Conservation (phyloP, 2,888 invertebrate genomes). For the Galerucella calmariensis region DNA sequence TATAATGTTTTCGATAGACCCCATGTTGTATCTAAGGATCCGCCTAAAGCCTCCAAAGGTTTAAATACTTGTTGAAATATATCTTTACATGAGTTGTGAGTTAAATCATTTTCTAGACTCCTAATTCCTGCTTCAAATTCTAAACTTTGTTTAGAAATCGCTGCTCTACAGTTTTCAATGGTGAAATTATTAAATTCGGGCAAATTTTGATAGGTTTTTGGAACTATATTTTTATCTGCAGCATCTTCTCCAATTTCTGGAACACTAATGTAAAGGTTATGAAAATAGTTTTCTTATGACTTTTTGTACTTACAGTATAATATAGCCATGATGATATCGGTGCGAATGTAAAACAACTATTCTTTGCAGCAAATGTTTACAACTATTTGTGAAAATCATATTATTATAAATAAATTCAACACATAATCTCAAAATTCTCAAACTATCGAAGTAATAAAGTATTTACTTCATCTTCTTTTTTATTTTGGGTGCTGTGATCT, state of each 20-base stretch:
- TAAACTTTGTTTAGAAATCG: conserved; percentile 83
- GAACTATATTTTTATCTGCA: conserved; percentile 78
- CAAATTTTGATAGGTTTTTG: conserved; percentile 75
- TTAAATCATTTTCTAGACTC: conserved; percentile 73
- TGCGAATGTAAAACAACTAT: conserved; percentile 43
- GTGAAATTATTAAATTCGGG: conserved; percentile 85
- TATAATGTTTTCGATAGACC: conserved; percentile 87
- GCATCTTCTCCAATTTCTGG: conserved; percentile 88
- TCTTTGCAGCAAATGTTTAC: conserved; percentile 33
- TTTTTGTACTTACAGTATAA: conserved; percentile 74
- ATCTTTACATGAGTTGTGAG: conserved; percentile 67
- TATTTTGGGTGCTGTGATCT: neutral
- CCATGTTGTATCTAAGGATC: conserved; percentile 85
- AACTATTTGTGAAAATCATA: conserved; percentile 18
- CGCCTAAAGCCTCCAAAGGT: conserved; percentile 79
- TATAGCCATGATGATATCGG: conserved; percentile 70
- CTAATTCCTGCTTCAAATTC: conserved; percentile 83
- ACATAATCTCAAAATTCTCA: neutral
- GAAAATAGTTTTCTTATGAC: conserved; percentile 25
- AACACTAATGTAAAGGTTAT: conserved; percentile 67
- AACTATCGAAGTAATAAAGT: neutral
- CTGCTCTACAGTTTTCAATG: conserved; percentile 85
- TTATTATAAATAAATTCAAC: conserved; percentile 6
- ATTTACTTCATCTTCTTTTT: neutral
- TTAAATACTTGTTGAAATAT: conserved; percentile 77